Conservation (phyloP, 2,113 vertebrate species). For the Myotis yumanensis region DNA sequence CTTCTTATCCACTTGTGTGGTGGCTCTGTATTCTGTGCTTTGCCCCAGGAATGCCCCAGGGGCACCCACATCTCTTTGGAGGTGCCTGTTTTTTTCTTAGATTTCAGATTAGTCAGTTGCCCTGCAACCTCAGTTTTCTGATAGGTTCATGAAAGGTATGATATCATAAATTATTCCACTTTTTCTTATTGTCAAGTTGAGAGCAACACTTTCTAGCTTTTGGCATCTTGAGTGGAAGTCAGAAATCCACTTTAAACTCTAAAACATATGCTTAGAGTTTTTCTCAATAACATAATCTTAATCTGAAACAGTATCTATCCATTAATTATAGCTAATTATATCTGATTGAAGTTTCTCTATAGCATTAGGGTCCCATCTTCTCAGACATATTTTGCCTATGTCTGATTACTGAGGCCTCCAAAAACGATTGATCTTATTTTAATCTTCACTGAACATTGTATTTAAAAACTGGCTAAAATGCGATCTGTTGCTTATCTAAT, state of each 20-base stretch:
- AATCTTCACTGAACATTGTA: neutral
- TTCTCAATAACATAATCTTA: neutral
- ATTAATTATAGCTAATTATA: neutral
- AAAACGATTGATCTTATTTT: neutral
- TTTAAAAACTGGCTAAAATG: slow-evolving; percentile 24
- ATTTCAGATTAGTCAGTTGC: neutral
- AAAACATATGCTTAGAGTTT: neutral
- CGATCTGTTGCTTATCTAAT: neutral
- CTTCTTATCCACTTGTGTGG: neutral
- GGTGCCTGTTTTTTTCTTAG: neutral
- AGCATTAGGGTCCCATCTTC: neutral
- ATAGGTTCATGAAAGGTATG: neutral
- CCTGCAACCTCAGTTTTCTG: neutral
- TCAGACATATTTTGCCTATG: neutral
- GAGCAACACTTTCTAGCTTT: neutral
- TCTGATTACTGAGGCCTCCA: neutral
- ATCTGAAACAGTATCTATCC: neutral
- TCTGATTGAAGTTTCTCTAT: neutral
- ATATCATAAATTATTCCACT: neutral
- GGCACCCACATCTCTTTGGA: too few species aligned
- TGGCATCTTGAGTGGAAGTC: neutral
- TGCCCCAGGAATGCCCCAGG: neutral
- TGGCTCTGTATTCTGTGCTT: neutral
- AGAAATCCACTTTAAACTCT: neutral
- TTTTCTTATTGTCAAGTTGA: neutral